These are phyloP conservation scores for Buceros bicornis DNA, from an alignment of 2,797 vertebrate genomes.

Conservation along the genomic window DNA sequence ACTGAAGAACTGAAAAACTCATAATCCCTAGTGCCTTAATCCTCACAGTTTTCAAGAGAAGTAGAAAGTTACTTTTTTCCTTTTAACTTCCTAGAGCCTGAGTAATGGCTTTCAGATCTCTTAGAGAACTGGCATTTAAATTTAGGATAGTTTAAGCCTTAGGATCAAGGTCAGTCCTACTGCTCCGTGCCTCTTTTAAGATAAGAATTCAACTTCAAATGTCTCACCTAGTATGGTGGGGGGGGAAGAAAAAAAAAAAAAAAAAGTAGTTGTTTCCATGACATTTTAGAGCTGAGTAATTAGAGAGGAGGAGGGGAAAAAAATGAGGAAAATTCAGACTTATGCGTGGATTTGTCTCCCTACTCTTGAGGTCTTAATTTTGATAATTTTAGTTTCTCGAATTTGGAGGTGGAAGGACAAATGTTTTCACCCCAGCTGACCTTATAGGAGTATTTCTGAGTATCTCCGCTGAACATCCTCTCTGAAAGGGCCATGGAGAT, in stretches of 20 bases:
- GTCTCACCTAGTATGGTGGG: neutral
- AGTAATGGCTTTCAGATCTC: neutral
- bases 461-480: neutral
- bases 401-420: neutral
- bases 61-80: neutral
- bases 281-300: constrained; percentile 8
- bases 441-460: neutral
- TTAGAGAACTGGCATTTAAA: constrained; percentile 20
- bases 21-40: constrained; percentile 31
- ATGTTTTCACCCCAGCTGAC: neutral
- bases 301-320: neutral
- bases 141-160: neutral
- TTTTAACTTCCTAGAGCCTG: constrained; percentile 1
- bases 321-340: neutral
- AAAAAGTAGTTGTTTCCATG: neutral
- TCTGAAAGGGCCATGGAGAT: neutral
- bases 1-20: neutral
- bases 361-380: neutral
- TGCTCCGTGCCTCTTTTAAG: neutral
- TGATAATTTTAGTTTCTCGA: neutral
- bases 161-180: neutral
- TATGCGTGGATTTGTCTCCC: neutral
- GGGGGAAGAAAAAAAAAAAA: neutral
- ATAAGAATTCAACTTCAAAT: neutral
- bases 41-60: neutral